A percentile compares a stretch with the other conserved stretches of the same genome.
These are phyloP conservation scores for Enoplosus armatus DNA, from an alignment of 2,797 vertebrate species.

Conservation along the genomic window DNA sequence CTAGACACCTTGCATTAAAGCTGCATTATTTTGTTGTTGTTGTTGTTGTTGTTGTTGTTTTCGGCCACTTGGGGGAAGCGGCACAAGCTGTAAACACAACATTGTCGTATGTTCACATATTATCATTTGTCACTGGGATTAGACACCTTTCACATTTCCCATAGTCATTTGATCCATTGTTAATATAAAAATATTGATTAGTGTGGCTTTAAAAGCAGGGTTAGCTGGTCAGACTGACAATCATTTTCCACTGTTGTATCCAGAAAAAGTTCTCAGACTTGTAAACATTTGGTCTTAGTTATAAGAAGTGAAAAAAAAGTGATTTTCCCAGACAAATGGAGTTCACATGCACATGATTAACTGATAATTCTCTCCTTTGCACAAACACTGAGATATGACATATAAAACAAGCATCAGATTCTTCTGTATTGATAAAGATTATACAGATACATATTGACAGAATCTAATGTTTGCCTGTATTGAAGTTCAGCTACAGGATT, in stretches of 20 bases:
- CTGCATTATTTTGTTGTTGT: neutral
- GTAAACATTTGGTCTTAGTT: neutral
- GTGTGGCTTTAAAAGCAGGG: constrained; percentile 13
- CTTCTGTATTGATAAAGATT: neutral
- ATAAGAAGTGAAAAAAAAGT: neutral
- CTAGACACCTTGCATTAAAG: neutral
- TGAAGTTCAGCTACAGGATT: neutral
- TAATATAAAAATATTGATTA: neutral
- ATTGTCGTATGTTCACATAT: neutral
- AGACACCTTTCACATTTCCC: neutral
- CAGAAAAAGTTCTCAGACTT: neutral
- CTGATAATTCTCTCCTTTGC: neutral
- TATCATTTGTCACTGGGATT: neutral
- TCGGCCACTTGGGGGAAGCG: neutral
- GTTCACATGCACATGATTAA: constrained; percentile 16
- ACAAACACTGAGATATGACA: neutral
- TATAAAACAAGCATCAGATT: neutral
- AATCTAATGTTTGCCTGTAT: neutral
- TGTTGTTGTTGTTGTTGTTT: neutral
- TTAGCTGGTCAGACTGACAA: neutral
- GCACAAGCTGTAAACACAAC: neutral
- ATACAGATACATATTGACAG: neutral
- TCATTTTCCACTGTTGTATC: neutral
- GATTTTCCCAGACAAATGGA: neutral
- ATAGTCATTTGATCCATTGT: neutral